A percentile compares a stretch with the other conserved stretches of the same genome.
phyloP scores from a whole-genome alignment of 2,113 vertebrate genomes.

The Sialia sialis region DNA sequence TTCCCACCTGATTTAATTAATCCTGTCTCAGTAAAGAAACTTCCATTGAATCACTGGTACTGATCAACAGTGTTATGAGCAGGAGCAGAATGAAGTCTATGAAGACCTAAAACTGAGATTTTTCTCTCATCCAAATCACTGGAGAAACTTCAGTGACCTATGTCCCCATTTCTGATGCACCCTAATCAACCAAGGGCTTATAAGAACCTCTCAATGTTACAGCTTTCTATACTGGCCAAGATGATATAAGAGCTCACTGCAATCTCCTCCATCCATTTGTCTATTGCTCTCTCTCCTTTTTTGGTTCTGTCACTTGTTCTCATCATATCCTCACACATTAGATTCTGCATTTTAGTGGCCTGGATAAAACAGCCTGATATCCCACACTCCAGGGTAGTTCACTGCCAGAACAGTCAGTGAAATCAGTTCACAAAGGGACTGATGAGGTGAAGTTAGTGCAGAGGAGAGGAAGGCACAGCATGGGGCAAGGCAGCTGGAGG shows the following conservation, averaged over 20 bases:
- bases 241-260: not conserved
- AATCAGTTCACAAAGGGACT: not conserved
- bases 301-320: not conserved
- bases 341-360: not conserved
- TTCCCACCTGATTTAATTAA: not conserved
- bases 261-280: not conserved
- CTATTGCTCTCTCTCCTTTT: not conserved
- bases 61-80: not conserved
- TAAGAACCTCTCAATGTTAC: not conserved
- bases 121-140: not conserved
- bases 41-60: not conserved
- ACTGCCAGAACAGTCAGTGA: not conserved
- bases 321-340: not conserved
- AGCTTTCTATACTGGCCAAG: not conserved
- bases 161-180: not conserved
- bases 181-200: not conserved
- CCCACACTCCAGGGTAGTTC: not conserved
- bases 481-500: not conserved
- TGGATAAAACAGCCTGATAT: not conserved
- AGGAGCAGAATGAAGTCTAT: not conserved
- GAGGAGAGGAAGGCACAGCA: not conserved
- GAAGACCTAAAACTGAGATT: not conserved
- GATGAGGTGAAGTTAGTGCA: fast-evolving
- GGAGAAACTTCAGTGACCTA: not conserved
- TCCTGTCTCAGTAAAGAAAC: not conserved